phyloP scores from a whole-genome alignment of 2,797 vertebrate species.

The Echiichthys vipera region DNA sequence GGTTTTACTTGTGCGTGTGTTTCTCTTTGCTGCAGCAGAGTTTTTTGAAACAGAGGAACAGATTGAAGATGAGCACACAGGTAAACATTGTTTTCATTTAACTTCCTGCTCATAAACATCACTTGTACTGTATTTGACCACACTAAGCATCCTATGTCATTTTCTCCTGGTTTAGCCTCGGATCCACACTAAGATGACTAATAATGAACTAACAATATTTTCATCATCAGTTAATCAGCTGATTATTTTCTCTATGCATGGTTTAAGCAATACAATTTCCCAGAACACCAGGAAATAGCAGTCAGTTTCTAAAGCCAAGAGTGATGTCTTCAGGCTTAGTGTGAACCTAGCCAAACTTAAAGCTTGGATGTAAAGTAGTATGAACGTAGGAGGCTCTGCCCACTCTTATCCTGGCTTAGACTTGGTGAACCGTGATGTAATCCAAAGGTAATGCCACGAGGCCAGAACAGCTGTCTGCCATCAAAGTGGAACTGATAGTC shows the following conservation, averaged over 20 bases:
- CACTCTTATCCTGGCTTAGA: not conserved
- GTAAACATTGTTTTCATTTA: constrained; percentile 47
- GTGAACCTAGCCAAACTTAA: no score
- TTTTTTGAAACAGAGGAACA: constrained; percentile 62
- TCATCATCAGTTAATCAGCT: not conserved
- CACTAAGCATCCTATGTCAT: no score
- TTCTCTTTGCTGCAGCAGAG: constrained; percentile 57
- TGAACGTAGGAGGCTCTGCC: no score
- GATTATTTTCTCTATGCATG: not conserved
- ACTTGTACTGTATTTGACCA: no score
- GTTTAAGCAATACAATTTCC: no score
- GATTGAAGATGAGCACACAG: constrained; percentile 73
- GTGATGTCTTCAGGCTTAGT: no score
- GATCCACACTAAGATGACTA: not conserved
- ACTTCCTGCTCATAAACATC: rapidly evolving
- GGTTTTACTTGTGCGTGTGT: not conserved
- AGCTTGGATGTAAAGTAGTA: no score
- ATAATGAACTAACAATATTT: no score
- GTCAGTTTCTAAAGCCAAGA: no score
- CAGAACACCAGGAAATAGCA: no score
- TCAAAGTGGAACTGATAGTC: constrained; percentile 25
- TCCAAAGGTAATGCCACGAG: not conserved
- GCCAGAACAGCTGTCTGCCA: not conserved
- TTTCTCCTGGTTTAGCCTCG: not conserved
- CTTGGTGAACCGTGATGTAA: not conserved